Evolutionary conservation across 2,888 invertebrate species (phyloP).

Genomic region (Metellina segmentata): DNA sequence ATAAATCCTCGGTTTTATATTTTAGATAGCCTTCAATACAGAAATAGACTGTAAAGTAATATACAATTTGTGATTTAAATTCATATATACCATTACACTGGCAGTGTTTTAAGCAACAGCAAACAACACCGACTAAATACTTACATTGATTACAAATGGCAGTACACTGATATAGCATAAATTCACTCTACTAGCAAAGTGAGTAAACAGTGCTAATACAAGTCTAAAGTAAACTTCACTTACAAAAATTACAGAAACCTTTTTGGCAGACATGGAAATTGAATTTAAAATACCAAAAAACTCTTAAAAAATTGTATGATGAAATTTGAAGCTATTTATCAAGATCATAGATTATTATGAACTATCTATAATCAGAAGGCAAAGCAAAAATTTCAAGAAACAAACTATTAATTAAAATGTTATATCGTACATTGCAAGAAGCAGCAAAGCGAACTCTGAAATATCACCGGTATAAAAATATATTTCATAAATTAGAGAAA

Average conservation of each 20-base stretch:
- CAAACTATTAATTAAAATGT: no score
- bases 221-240: not conserved
- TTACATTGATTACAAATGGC: not conserved
- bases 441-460: no score
- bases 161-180: not conserved
- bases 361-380: no score
- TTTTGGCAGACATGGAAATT: not conserved
- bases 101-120: slow-evolving; percentile 27
- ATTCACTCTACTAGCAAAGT: not conserved
- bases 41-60: slow-evolving; percentile 24
- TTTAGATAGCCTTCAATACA: slow-evolving; percentile 14
- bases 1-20: not conserved
- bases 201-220: no score
- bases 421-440: no score
- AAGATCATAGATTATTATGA: no score
- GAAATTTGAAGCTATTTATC: no score
- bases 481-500: no score
- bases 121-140: not conserved
- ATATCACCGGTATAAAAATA: no score
- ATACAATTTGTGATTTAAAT: not conserved
- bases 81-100: not conserved
- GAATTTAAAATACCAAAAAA: no score
- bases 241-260: not conserved
- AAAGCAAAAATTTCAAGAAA: no score
- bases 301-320: no score